Evolutionary conservation across 1,140 invertebrate species (phyloP), one percentile per base, ranked within the genome.

Genomic region (Neodiprion pinetum): DNA sequence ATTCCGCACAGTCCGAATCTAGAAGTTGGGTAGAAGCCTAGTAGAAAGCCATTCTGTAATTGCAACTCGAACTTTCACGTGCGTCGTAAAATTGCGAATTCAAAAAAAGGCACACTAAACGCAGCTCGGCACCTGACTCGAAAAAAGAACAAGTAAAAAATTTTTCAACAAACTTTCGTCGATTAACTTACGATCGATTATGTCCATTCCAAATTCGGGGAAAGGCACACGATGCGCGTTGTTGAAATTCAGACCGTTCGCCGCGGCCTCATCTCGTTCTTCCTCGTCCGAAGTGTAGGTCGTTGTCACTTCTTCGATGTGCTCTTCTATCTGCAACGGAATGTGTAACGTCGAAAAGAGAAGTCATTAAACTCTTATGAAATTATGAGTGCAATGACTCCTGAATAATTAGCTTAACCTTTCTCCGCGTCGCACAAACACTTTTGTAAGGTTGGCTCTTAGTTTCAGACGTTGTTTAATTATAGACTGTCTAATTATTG

Each of bases 171-270:
- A 40, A 40, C 11, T 17, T 61, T 17, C n/a, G 49, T 67, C 73
- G n/a, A 67, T 23, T 72, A 71, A 85, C 85, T 88, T 80, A 88
- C 88, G 86, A 84, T 92, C 91, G 73, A 94, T 85, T 76, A 94
- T 91, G 82, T 94, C 93, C 69, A 91, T 90, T 65, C 93, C 93
- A 50, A 91, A 90, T 82, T 94, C 93, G 3, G 93, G 93, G 86
- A 94, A 94, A 28, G 92, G 92, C 50, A 93, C 92, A 48, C 91
- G 86, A 67, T 86, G 83, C 48, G 78, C 75, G 74, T 83, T 85
- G 72, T 77, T 78, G 78, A 85, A 84, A 76, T 78, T 73, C 47
- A 85, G 67, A 28, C 75, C 73, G 74, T 85, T 82, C 50, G 82
- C 77, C 69, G 83, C 81, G 12, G 78, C 77, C 72, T 77, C 76